These are phyloP conservation scores for Epistrophe eligans DNA, from an alignment of 2,888 invertebrate genomes.

Conservation along the genomic window DNA sequence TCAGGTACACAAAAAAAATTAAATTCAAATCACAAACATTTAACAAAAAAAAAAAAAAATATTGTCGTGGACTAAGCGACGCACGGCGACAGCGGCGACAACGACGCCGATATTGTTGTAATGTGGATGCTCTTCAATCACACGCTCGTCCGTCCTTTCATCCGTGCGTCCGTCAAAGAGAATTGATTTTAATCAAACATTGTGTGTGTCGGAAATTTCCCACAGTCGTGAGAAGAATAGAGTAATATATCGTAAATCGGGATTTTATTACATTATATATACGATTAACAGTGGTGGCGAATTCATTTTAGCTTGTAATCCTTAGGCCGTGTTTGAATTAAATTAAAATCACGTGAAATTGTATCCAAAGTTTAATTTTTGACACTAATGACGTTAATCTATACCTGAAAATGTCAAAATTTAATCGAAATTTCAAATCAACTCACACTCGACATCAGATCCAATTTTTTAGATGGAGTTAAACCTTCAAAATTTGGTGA, in stretches of 20 bases:
- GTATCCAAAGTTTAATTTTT: no score
- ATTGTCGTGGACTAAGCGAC: constrained; percentile 36
- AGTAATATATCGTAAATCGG: background rate
- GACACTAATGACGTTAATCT: no score
- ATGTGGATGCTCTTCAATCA: constrained; percentile 44
- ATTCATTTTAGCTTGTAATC: background rate
- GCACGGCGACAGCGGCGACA: background rate
- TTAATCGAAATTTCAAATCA: no score
- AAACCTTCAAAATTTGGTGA: no score
- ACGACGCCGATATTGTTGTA: background rate
- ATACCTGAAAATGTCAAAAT: no score
- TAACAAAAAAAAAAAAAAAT: constrained; percentile 35
- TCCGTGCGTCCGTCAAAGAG: constrained; percentile 46
- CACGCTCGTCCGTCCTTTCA: constrained; percentile 34
- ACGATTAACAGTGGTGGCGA: constrained; percentile 3
- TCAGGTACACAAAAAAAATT: constrained; percentile 10
- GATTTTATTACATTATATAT: background rate
- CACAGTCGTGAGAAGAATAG: constrained; percentile 28
- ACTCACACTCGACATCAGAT: no score
- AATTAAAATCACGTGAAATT: no score
- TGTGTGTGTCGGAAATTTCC: constrained; percentile 63
- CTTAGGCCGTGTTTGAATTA: no score
- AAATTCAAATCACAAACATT: constrained; percentile 68
- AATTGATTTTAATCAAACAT: constrained; percentile 64
- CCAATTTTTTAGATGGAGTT: no score